Percentiles rank a stretch among this genome's conserved stretches.
Conservation (phyloP, 2,113 vertebrate species). For the Ciconia stormi region DNA sequence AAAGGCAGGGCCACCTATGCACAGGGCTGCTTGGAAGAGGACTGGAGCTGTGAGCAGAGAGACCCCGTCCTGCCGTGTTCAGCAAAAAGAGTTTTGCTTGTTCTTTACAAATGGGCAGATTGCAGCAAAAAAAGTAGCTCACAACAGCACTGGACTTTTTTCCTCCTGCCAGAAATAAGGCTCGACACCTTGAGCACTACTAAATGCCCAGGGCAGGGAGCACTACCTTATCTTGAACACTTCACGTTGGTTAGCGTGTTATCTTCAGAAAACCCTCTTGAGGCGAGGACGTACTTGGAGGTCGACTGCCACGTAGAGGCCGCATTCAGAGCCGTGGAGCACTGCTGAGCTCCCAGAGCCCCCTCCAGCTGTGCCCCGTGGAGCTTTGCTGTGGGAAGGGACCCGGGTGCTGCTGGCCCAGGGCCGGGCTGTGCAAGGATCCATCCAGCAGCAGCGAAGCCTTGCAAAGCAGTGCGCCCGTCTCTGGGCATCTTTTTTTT, state of each 20-base stretch:
- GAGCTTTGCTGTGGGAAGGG: background rate
- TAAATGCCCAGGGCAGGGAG: background rate
- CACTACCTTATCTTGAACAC: background rate
- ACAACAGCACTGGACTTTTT: background rate
- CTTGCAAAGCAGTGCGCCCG: rapidly evolving
- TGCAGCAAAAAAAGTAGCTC: background rate
- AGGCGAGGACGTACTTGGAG: background rate
- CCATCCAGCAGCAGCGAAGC: background rate
- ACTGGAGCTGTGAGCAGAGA: background rate
- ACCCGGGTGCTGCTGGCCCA: rapidly evolving
- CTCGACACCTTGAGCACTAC: background rate
- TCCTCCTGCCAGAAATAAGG: background rate
- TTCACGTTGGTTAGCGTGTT: rapidly evolving
- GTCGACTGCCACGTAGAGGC: rapidly evolving
- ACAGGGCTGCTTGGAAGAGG: background rate
- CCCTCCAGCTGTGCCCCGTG: background rate
- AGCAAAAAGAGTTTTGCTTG: background rate
- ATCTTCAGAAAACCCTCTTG: background rate
- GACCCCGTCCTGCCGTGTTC: rapidly evolving
- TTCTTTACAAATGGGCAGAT: background rate
- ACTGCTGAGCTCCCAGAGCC: background rate
- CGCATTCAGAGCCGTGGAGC: rapidly evolving
- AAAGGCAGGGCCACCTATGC: background rate
- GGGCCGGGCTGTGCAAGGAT: background rate
- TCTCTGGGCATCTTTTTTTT: background rate